Base-by-base conservation (phyloP, 2,113 vertebrate genomes). In the Montifringilla adamsi region DNA sequence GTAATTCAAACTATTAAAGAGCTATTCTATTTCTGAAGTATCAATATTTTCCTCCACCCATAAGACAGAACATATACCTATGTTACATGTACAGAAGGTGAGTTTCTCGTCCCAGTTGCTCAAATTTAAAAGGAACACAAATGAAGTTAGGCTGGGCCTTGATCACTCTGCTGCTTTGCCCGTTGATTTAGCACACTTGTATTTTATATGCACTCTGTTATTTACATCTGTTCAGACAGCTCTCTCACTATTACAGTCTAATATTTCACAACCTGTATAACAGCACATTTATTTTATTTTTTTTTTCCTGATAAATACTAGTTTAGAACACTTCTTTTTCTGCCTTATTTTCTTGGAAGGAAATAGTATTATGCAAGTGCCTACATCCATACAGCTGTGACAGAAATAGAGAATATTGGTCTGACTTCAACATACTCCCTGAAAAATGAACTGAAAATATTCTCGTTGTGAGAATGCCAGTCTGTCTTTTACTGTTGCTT, bases 371-470 rank as follows among this genome's bases (percentile, higher is more conserved):
- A 92, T 63, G 81, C 76, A 88, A 90, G 87, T 94, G 90, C 85
- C 91, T 87, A 58, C 80, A 96, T 62, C 53, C 60, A 95, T 89
- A 93, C 62, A 93, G 78, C 60, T 81, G 37, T 87, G 74, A 94
- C 95, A 95, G 96, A 63, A 89, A 41, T 0, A 63, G 75, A 91
- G 72, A 93, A 50, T 89, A 88, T 85, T 90, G 82, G 89, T 77
- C 64, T 90, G 95, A 72, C 76, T 96, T 86, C 53, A 90, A 75
- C 62, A 37, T 53, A 64, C 41, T 77, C 37, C 56, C 82, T 94
- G 72, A 92, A 97, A 96, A 97, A 96, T 84, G n/a, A 90, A 90
- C 81, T 59, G 84, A 92, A 97, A 95, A 97, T 95, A 94, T 69
- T 94, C 94, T 95, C 59, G 89, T 74, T 77, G 75, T 83, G 55